phyloP scores from a whole-genome alignment of 2,888 invertebrate genomes.

The Sipunculus nudus region DNA sequence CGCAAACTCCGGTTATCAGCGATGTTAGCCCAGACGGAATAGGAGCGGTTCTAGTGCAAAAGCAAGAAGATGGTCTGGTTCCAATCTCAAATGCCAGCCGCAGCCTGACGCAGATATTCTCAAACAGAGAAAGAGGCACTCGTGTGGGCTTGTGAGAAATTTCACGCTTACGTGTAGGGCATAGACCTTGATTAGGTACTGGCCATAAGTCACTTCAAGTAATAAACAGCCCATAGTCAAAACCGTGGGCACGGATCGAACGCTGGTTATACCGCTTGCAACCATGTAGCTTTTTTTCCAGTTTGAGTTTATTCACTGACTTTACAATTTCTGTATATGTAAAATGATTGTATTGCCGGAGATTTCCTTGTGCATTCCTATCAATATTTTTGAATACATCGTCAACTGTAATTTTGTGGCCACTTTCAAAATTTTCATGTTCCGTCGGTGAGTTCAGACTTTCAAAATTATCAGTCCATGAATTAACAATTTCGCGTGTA shows the following conservation, averaged over 20 bases:
- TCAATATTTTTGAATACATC: too few relatives aligned
- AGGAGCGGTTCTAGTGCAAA: conserved; percentile 3
- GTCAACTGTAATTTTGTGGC: too few relatives aligned
- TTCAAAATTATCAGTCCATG: too few relatives aligned
- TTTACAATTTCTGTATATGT: too few relatives aligned
- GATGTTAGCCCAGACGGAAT: conserved; percentile 4
- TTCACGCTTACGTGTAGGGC: conserved; percentile 3
- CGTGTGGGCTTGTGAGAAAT: conserved; percentile 14
- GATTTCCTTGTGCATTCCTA: too few relatives aligned
- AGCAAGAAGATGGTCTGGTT: background rate
- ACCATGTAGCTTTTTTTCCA: conserved; percentile 1
- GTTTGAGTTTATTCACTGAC: too few relatives aligned
- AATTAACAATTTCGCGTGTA: too few relatives aligned
- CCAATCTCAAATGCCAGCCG: background rate
- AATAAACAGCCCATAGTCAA: background rate
- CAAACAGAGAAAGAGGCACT: conserved; percentile 10
- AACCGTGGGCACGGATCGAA: conserved; percentile 9
- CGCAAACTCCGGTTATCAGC: background rate
- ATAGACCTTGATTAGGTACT: background rate
- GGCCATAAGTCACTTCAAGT: conserved; percentile 1
- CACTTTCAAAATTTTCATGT: too few relatives aligned
- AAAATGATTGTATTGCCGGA: too few relatives aligned
- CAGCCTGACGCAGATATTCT: background rate
- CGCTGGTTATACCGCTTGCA: conserved; percentile 6
- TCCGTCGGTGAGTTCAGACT: too few relatives aligned